Evolutionary conservation across 2,888 invertebrate species (phyloP).

Genomic region (Blastobasis adustella): DNA sequence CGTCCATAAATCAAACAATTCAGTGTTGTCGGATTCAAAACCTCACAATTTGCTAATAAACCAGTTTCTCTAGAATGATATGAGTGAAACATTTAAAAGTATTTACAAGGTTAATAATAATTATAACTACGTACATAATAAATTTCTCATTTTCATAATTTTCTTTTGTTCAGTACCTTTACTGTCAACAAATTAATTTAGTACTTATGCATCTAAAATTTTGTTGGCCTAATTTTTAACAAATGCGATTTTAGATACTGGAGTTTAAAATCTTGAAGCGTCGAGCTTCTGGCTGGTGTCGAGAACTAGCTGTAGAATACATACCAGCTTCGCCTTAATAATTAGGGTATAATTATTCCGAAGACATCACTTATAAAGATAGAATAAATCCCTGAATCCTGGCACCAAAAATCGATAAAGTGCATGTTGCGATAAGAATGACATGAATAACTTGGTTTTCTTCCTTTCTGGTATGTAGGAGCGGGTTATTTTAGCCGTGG

Average conservation of each 20-base stretch:
- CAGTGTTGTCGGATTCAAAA: slow-evolving; percentile 55
- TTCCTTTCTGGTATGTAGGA: no score
- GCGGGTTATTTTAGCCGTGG: no score
- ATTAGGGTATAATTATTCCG: no score
- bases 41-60: slow-evolving; percentile 64
- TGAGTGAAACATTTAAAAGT: slow-evolving; percentile 68
- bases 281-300: no score
- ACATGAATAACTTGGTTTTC: no score
- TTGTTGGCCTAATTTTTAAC: slow-evolving; percentile 39
- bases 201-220: slow-evolving; percentile 35
- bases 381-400: no score
- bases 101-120: slow-evolving; percentile 59
- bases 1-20: slow-evolving; percentile 62
- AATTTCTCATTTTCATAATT: slow-evolving; percentile 27
- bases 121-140: slow-evolving; percentile 49
- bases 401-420: no score
- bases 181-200: slow-evolving; percentile 37
- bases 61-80: slow-evolving; percentile 68
- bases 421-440: no score
- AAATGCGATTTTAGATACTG: not conserved
- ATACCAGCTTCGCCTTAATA: no score
- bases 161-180: slow-evolving; percentile 33
- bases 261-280: no score
- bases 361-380: no score
- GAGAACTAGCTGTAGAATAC: no score